phyloP scores from a whole-genome alignment of 2,797 vertebrate species.

The Bucorvus abyssinicus region DNA sequence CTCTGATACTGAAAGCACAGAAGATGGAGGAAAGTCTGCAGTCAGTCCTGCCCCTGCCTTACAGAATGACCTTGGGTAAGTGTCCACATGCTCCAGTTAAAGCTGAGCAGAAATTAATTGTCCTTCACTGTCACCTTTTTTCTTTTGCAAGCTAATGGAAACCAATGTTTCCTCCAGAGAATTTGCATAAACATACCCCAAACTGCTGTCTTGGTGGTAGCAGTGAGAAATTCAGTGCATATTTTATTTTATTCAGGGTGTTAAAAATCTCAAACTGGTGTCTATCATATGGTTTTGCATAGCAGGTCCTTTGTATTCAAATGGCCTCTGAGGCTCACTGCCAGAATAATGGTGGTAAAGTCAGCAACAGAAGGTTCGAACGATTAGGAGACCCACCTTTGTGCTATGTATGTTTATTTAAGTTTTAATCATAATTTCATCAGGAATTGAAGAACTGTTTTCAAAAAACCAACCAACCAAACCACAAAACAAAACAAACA shows the following conservation, averaged over 20 bases:
- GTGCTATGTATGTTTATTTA: not conserved
- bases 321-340: not conserved
- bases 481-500: not conserved
- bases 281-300: not conserved
- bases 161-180: not conserved
- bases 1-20: not conserved
- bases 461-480: not conserved
- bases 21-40: not conserved
- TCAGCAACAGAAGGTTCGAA: not conserved
- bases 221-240: rapidly evolving
- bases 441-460: not conserved
- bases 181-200: not conserved
- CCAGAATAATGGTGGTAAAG: not conserved
- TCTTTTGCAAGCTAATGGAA: not conserved
- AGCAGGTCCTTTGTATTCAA: not conserved
- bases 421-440: not conserved
- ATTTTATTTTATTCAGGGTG: not conserved
- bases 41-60: not conserved
- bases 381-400: not conserved
- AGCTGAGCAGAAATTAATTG: not conserved
- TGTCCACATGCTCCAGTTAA: not conserved
- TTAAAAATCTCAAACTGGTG: not conserved
- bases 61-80: not conserved
- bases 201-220: not conserved
- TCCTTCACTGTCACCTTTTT: not conserved